Base-by-base conservation (phyloP, 2,113 vertebrate genomes). In the Tachycineta bicolor region DNA sequence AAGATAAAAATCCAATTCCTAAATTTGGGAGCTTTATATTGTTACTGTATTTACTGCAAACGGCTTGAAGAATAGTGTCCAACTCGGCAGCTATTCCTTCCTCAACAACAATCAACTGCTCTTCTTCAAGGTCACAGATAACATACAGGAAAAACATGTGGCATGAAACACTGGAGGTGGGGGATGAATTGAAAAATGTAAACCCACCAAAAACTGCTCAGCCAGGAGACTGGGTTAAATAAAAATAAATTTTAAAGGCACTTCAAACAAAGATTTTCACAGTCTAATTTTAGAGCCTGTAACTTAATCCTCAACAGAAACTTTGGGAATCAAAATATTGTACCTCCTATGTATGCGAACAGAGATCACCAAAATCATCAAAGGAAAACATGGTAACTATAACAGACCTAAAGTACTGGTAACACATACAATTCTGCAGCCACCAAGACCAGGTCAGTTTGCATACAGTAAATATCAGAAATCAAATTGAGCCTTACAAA, bases 111-210 rank as follows among this genome's bases (percentile, higher is more conserved):
- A 37, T 69, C 75, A 79, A 39, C 34, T 79, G 53, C 23, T 89
- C 87, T 53, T 83, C 50, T 85, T 89, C 83, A 94, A 94, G 74
- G 91, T 83, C 81, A 89, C 52, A 76, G 37, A 44, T 14, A 79
- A 69, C 33, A 69, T 1, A n/a, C 10, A 83, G 25, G 10, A 89
- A 89, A 82, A 89, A 5, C 25, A 62, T 55, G 37, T 22, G 14
- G 93, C n/a, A 46, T 44, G 11, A 79, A 94, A 93, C 16, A 46
- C 43, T 26, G 55, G 6, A 44, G 1, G 17, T 12, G 3, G 6
- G 6, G 8, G 25, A 39, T 55, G 19, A 53, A 37, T 2, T 14
- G 12, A 43, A 69, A 77, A 68, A 55, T 55, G 50, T 29, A 90
- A 93, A 67, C 16, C 26, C 39, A 73, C 14, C 24, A 62, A 37